Evolutionary conservation across 2,113 vertebrate species (phyloP), one percentile per base, ranked within the genome.

Genomic region (Gymnorhina tibicen): DNA sequence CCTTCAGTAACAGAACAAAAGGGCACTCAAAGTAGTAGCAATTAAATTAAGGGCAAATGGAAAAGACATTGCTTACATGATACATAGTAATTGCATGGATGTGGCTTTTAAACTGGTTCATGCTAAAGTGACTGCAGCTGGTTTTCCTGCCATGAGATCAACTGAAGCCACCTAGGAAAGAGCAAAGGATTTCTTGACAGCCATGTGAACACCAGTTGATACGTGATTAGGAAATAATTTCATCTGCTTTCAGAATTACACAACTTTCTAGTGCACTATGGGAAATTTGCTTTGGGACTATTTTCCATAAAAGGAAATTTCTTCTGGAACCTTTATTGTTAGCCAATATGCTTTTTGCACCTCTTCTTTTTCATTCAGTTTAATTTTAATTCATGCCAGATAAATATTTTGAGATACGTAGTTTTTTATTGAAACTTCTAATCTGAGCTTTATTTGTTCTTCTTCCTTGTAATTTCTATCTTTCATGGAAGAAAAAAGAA

Each of bases 31-130:
- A 93, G 24, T 74, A 66, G 44, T 62, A 86, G 23, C 33, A 91
- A 68, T 44, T 91, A 73, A 39, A 64, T 70, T 87, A 59, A 64
- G 39, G 67, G 41, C 24, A 94, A 96, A 91, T 72, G 62, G 50
- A 87, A 69, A 91, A 79, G 52, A 89, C 37, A 76, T 81, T 87
- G 24, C 76, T 96, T 59, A 47, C 50, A 67, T 33, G 46, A 37
- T 20, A 72, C 10, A 20, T 50, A 73, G 30, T 52, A 22, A 66
- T 41, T 80, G 7, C 67, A 49, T 68, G 7, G 69, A 97, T 44
- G 44, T 87, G 52, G 3, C 2, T 55, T 50, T 81, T 55, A 63
- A 79, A 62, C 2, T 64, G 3, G 7, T 55, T 82, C 13, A 16
- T 49, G 12, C 5, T 56, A 10, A 58, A 73, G 13, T 33, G 85